phyloP scores from a whole-genome alignment of 2,888 invertebrate genomes.

The Scrobipalpa costella region DNA sequence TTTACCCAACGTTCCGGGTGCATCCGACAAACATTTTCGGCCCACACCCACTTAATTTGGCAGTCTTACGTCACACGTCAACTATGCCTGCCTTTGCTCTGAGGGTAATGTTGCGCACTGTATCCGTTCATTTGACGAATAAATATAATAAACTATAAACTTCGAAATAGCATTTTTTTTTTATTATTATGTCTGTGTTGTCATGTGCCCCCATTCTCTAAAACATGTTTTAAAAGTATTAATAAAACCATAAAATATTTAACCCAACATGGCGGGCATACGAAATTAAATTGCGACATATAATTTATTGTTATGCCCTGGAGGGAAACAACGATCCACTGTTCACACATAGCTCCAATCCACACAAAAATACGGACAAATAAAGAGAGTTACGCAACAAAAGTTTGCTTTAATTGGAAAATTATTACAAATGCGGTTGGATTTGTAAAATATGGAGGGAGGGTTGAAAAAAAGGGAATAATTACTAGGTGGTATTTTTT shows the following conservation, averaged over 20 bases:
- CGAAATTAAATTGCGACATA: conserved; percentile 18
- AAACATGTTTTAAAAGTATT: neutral
- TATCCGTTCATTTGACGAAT: too few relatives aligned
- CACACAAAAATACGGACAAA: conserved; percentile 24
- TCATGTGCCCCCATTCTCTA: neutral
- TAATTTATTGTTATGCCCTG: conserved; percentile 17
- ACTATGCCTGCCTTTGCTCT: too few relatives aligned
- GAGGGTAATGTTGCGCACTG: too few relatives aligned
- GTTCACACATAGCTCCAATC: conserved; percentile 23
- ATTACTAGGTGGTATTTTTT: conserved; percentile 62
- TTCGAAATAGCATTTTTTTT: neutral
- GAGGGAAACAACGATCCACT: conserved; percentile 9
- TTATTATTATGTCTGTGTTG: neutral
- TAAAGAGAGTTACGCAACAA: conserved; percentile 37
- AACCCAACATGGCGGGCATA: neutral
- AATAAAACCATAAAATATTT: conserved; percentile 18
- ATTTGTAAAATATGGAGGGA: conserved; percentile 59
- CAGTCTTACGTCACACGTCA: too few relatives aligned
- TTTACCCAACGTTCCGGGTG: too few relatives aligned
- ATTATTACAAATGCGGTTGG: conserved; percentile 64
- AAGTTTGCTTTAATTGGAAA: conserved; percentile 66
- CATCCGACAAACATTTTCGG: too few relatives aligned
- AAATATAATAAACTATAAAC: too few relatives aligned
- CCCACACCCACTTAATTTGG: too few relatives aligned
- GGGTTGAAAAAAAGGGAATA: conserved; percentile 61